Evolutionary conservation across 2,797 vertebrate genomes (phyloP), one percentile per base, ranked within the genome.

Genomic region (Heteromormyrus szaboi): DNA sequence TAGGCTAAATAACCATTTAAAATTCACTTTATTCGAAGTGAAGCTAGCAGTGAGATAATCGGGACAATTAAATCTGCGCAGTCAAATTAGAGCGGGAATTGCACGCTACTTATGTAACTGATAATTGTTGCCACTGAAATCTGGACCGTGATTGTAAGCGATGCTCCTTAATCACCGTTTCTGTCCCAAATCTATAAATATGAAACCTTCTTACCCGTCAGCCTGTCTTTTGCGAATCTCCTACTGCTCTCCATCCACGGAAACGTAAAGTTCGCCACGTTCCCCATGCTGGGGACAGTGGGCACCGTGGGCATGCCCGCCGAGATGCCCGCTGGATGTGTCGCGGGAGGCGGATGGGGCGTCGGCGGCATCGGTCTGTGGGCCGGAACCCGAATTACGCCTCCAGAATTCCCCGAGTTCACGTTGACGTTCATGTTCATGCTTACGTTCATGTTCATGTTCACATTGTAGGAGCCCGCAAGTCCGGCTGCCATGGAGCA

Each of bases 171-270:
- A 76, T 76, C 33, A 17, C 68, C 25, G 25, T 51, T 53, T 86
- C 22, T 86, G 33, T 17, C 12, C 50, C 85, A 56, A 41, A 37
- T 29, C 22, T 37, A 54, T 25, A 41, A 86, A 86, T 54, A 56
- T 86, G 6, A 29, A 3, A 12, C 33, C 33, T 56, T 12, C 94
- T 97, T 96, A 99, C 98, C 98, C 94, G 97, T 97, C 65, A 99
- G 92, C 93, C 97, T 96, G 92, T 99, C 98, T 93, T 99, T 99
- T 68, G 97, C 97, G 89, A 98, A 97, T 92, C 97, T 95, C 90
- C 97, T 96, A 90, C 96, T 97, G 94, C 96, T 97, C 93, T 99
- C 98, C 98, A 98, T 98, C 98, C 98, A 99, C 2, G 98, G 98
- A 90, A 99, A 99, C 91, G 97, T 95, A 93, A 98, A 97, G 90